phyloP scores from a whole-genome alignment of 2,113 vertebrate species.

The Zosterops japonicus region DNA sequence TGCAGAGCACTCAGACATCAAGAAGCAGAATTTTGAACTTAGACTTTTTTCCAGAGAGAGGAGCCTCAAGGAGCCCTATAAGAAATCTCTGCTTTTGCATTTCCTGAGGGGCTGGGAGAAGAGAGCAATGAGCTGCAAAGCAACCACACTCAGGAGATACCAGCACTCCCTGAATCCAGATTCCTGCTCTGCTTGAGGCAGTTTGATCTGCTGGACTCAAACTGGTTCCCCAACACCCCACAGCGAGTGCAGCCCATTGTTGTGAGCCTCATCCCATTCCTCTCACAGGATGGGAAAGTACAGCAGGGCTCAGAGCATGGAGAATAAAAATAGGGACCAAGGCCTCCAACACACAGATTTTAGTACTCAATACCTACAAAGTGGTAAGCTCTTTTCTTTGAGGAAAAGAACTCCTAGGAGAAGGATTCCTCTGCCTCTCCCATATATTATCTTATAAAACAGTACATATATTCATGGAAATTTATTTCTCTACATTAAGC shows the following conservation, averaged over 20 bases:
- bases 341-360: not conserved
- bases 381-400: not conserved
- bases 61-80: not conserved
- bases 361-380: not conserved
- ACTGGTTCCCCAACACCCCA: not conserved
- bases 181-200: not conserved
- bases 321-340: not conserved
- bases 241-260: not conserved
- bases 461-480: not conserved
- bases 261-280: rapidly evolving
- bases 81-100: not conserved
- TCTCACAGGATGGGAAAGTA: not conserved
- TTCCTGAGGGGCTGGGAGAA: not conserved
- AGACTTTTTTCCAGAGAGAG: not conserved
- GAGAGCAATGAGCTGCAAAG: not conserved
- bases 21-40: not conserved
- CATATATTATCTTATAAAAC: not conserved
- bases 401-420: not conserved
- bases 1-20: not conserved
- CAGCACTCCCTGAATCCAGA: not conserved
- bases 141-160: not conserved
- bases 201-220: not conserved
- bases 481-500: not conserved
- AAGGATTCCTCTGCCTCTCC: not conserved
- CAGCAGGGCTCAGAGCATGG: not conserved